Evolutionary conservation across 2,888 invertebrate genomes (phyloP).

Genomic region (Poecilus cupreus): DNA sequence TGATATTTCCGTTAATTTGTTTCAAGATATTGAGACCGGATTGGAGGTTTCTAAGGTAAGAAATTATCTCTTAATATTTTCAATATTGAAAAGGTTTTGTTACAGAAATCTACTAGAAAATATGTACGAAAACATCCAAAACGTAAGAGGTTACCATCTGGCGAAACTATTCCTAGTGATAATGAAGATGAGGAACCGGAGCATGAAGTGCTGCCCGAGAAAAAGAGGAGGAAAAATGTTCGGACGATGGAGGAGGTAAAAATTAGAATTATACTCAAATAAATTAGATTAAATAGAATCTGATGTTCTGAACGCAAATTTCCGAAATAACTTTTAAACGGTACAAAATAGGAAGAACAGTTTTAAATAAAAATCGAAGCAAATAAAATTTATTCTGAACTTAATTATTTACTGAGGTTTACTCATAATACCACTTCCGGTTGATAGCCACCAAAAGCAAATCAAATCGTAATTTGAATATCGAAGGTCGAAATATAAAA

Average conservation of each 20-base stretch:
- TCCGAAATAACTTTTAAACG: no score
- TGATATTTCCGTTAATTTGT: conserved; percentile 50
- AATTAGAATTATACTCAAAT: neutral
- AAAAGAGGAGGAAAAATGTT: conserved; percentile 62
- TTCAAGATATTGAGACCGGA: conserved; percentile 53
- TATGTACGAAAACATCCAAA: conserved; percentile 59
- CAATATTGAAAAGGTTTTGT: conserved; percentile 1
- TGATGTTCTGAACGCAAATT: no score
- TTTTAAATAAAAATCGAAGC: no score
- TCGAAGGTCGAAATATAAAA: no score
- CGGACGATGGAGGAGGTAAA: conserved; percentile 63
- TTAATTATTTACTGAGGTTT: no score
- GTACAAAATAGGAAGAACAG: no score
- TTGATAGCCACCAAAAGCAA: no score
- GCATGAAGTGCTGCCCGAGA: neutral
- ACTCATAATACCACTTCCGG: no score
- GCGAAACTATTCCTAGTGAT: conserved; percentile 38
- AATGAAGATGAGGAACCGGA: conserved; percentile 45
- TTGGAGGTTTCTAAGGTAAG: conserved; percentile 26
- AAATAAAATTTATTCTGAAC: no score
- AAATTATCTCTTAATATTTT: neutral
- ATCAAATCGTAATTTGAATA: no score
- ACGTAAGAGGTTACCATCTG: conserved; percentile 54
- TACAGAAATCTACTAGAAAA: conserved; percentile 50
- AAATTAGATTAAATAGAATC: no score